Base-by-base conservation (phyloP, 1,140 invertebrate species). In the Scaptomyza montana region DNA sequence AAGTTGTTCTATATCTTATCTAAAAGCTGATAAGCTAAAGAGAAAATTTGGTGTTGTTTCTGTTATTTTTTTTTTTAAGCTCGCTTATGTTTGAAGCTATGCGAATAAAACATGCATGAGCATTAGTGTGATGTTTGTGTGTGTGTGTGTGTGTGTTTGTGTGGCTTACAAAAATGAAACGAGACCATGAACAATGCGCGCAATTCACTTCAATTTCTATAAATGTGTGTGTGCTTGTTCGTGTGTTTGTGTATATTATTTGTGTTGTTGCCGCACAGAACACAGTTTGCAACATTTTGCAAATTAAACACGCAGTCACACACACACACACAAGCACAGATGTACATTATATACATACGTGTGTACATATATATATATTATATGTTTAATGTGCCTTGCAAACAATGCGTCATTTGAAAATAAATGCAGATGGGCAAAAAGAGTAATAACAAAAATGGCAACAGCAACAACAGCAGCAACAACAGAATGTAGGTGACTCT, bases 331-430 rank as follows among this genome's bases (percentile, higher is more conserved):
- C 16, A 25, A 25, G 16, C 16, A 16, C 16, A 61, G 25, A 33
- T 46, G 46, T 16, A 36, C 55, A 54, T 39, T 39, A 41, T 47
- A 53, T 39, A 12, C 49, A 10, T 13, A 39, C 47, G 39, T 50
- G 28, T 50, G 43, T 10, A 10, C n/a, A 16, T 5, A 16, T 50
- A 16, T 5, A 16, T 50, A 51, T 10, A 21, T 16, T 33, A 64
- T 47, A 47, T 75, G 16, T 16, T 16, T 16, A 53, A 55, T 63
- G 50, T 60, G 62, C 5, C 50, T 61, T 21, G 54, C 62, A 46
- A 81, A 86, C 82, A 86, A 86, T 87, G 82, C 82, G 79, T 89
- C 82, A 87, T 82, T 89, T 82, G 71, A 68, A 82, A 82, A 7
- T 72, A 76, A 66, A 82, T 41, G 65, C 64, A 50, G 49, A 64